Conservation (phyloP, 2,888 invertebrate species). For the Tanypteryx hageni region DNA sequence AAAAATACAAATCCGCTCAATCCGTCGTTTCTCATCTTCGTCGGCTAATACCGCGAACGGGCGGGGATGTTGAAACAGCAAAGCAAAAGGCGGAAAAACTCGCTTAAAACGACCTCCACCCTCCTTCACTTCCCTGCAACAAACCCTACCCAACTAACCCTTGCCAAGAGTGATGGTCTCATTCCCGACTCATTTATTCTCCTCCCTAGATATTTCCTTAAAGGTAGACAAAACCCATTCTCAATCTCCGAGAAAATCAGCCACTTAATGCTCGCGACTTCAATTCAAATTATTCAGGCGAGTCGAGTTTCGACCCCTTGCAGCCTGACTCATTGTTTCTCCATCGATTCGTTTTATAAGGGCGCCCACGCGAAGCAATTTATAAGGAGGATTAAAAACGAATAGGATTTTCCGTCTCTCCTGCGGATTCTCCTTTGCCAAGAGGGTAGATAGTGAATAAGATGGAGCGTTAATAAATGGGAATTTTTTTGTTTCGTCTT, state of each 20-base stretch:
- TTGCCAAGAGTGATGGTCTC: not conserved
- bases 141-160: not conserved
- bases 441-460: not conserved
- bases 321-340: not conserved
- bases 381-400: too few species aligned
- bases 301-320: not conserved
- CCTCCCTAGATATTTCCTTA: constrained; percentile 31
- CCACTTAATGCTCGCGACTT: constrained; percentile 26
- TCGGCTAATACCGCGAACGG: not conserved
- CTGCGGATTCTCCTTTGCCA: not conserved
- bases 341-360: not conserved
- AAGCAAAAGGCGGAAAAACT: not conserved
- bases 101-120: not conserved
- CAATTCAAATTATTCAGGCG: constrained; percentile 36
- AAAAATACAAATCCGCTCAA: not conserved
- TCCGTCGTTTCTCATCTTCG: not conserved
- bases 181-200: not conserved
- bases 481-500: not conserved
- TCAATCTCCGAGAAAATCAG: constrained; percentile 35
- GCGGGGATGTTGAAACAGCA: not conserved
- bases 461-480: not conserved
- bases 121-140: not conserved
- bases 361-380: not conserved
- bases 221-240: constrained; percentile 36
- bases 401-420: not conserved